Evolutionary conservation across 2,888 invertebrate species (phyloP), one percentile per base, ranked within the genome.

Genomic region (Callosobruchus maculatus): DNA sequence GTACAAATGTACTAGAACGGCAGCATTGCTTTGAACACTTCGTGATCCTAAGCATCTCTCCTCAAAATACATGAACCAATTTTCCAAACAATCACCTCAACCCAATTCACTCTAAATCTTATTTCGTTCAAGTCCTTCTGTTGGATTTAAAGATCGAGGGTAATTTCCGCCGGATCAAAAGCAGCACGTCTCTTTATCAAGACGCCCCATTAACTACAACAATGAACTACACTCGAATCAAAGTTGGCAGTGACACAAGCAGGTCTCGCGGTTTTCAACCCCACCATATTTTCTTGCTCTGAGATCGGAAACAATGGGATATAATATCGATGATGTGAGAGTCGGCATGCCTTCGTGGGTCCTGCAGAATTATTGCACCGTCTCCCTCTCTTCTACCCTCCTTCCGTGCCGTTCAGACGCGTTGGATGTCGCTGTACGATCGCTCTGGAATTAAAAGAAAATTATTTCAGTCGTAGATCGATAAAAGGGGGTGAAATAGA

Each of bases 341-440:
- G 49, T 49, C 49, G 49, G 49, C 9, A 49, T 71, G 71, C 66
- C 71, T 26, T 71, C n/a, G 49, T 70, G 73, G 67, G 67, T 71
- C 22, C 9, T 69, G 49, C 49, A 18, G 49, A 49, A 13, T 49
- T 18, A 49, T 49, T 49, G 49, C 49, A 3, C 18, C 49, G 1
- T 18, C 49, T 49, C 49, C 49, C 13, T 18, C 18, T 83, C 82
- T 78, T 84, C 81, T 71, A n/a, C n/a, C 18, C 49, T 13, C 13
- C 49, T 1, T 1, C 18, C 49, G 1, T 7, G 49, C 49, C 49
- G 85, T 82, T 77, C 86, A 86, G 70, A 88, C 85, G 78, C 88
- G 88, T 83, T 90, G 89, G 79, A 90, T 90, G 83, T 90, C 90
- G 80, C 90, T 90, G 81, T 90, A 89, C 72, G 90, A 90, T 83